A percentile compares a stretch with the other conserved stretches of the same genome.
Conservation (phyloP, 2,113 vertebrate genomes). For the Peromyscus leucopus region DNA sequence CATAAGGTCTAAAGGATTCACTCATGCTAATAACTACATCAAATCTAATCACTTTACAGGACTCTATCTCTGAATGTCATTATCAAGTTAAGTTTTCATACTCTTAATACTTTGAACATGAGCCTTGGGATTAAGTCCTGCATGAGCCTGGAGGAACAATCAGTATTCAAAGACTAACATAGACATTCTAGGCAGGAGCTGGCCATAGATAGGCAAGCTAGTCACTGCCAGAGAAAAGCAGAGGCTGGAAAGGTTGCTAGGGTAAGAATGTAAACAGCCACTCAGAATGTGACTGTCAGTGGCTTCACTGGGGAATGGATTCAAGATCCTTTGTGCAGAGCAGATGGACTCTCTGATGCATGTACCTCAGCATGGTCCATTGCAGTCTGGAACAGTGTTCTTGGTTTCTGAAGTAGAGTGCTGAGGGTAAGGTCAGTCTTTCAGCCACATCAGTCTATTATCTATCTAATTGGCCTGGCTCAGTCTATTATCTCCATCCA, state of each 20-base stretch:
- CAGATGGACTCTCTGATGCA: not conserved
- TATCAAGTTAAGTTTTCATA: not conserved
- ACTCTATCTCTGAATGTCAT: not conserved
- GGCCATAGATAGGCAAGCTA: not conserved
- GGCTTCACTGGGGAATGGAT: not conserved
- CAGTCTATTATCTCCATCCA: not conserved
- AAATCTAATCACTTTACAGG: not conserved
- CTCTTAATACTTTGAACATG: not conserved
- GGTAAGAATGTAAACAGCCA: not conserved
- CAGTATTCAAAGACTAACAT: not conserved
- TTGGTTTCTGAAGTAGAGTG: not conserved
- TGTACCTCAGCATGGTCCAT: not conserved
- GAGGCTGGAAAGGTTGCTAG: not conserved
- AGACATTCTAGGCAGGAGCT: not conserved
- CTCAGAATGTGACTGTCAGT: too few relatives aligned
- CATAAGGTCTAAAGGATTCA: not conserved
- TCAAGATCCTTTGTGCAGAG: not conserved
- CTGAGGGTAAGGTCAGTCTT: not conserved
- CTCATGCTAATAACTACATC: not conserved
- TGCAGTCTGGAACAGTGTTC: not conserved
- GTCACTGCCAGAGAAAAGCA: not conserved
- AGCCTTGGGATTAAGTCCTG: not conserved
- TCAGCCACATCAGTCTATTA: not conserved
- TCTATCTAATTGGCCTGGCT: not conserved
- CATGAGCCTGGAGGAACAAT: not conserved